Conservation (phyloP, 2,888 invertebrate species). For the Aricia artaxerxes region DNA sequence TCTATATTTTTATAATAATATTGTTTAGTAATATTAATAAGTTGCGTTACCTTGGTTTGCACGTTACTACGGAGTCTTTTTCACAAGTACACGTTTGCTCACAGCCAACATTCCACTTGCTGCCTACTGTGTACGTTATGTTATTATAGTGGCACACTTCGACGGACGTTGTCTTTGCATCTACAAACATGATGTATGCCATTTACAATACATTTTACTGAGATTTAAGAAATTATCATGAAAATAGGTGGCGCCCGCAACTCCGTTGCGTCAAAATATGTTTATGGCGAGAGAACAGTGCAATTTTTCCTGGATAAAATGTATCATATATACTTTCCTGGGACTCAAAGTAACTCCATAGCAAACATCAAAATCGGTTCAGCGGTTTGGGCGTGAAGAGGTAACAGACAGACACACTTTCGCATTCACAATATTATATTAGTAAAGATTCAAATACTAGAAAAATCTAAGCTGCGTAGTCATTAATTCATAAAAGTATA, state of each 20-base stretch:
- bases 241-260: no score
- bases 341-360: no score
- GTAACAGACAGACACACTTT: no score
- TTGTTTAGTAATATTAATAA: not conserved
- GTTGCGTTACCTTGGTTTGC: conserved; percentile 81
- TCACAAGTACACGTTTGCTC: conserved; percentile 89
- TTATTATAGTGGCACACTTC: conserved; percentile 83
- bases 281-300: no score
- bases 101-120: conserved; percentile 90
- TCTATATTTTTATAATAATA: not conserved
- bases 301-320: no score
- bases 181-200: conserved; percentile 48
- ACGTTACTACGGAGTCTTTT: conserved; percentile 85
- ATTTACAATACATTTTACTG: not conserved
- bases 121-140: conserved; percentile 85
- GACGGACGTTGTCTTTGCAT: conserved; percentile 53
- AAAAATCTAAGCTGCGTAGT: not conserved
- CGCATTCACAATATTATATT: no score
- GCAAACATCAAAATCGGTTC: no score
- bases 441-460: not conserved
- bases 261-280: no score
- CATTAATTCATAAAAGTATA: not conserved
- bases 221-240: no score
- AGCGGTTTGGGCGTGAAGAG: no score
- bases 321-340: no score